These are phyloP conservation scores for Agonopterix alstromeriana DNA, from an alignment of 2,888 invertebrate species.

Conservation along the genomic window DNA sequence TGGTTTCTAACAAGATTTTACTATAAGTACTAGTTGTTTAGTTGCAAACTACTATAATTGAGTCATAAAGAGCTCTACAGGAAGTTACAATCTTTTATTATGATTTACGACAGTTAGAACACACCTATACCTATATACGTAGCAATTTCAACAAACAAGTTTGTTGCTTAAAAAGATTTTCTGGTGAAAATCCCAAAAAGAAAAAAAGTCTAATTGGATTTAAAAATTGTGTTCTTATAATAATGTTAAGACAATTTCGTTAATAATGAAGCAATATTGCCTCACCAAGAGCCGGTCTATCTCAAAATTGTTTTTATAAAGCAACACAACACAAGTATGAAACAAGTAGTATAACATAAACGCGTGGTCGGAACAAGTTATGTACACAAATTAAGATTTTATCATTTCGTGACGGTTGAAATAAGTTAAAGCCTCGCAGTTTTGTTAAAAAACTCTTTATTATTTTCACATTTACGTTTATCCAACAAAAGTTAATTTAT, in stretches of 20 bases:
- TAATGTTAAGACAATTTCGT: not conserved
- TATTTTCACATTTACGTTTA: conserved; percentile 3
- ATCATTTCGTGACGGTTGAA: conserved; percentile 36
- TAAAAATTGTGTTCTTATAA: not conserved
- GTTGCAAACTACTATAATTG: conserved; percentile 14
- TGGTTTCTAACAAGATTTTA: conserved; percentile 39
- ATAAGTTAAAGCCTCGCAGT: conserved; percentile 14
- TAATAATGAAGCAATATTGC: conserved; percentile 1
- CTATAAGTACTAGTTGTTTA: conserved; percentile 12
- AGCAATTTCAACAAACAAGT: not conserved
- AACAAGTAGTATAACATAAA: not conserved
- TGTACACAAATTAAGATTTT: conserved; percentile 57
- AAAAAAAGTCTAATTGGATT: not conserved
- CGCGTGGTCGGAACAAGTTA: conserved; percentile 36
- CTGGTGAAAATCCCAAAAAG: not conserved
- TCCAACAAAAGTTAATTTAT: not conserved
- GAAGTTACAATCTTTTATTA: conserved; percentile 19
- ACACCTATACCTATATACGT: not conserved
- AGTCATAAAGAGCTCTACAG: conserved; percentile 14
- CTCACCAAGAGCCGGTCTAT: not conserved
- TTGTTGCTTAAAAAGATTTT: not conserved
- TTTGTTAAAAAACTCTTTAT: conserved; percentile 23
- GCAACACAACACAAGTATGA: not conserved
- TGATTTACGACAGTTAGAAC: not conserved
- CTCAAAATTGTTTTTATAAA: not conserved